Evolutionary conservation across 2,888 invertebrate species (phyloP).

Genomic region (Drosophila paucipuncta): DNA sequence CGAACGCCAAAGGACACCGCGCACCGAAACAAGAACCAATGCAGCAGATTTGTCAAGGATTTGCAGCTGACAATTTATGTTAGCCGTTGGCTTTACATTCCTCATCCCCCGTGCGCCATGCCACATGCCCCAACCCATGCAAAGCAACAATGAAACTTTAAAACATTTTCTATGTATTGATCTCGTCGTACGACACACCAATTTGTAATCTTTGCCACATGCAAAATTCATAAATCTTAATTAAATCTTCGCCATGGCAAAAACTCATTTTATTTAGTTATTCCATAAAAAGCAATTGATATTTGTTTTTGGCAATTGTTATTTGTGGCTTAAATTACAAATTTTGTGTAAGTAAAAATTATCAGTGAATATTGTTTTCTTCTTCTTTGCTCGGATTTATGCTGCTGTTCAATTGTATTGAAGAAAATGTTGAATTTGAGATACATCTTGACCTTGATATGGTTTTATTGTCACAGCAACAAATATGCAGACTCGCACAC

Average conservation of each 20-base stretch:
- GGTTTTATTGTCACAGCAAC: conserved; percentile 14
- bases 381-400: background rate
- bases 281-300: conserved; percentile 25
- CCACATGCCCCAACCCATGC: conserved; percentile 11
- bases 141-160: conserved; percentile 30
- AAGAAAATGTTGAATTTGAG: conserved; percentile 30
- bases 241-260: conserved; percentile 46
- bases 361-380: conserved; percentile 39
- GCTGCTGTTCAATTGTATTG: conserved; percentile 27
- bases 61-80: conserved; percentile 75
- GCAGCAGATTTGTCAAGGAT: conserved; percentile 79
- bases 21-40: conserved; percentile 52
- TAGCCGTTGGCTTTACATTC: conserved; percentile 54
- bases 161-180: conserved; percentile 26
- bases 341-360: conserved; percentile 37
- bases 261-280: conserved; percentile 15
- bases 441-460: conserved; percentile 52
- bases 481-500: conserved; percentile 2
- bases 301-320: conserved; percentile 23
- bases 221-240: conserved; percentile 72
- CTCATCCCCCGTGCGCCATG: background rate
- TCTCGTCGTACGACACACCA: conserved; percentile 28
- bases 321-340: conserved; percentile 15
- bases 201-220: conserved; percentile 58
- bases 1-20: conserved; percentile 51